These are phyloP conservation scores for Tipula vernalis DNA, from an alignment of 2,888 invertebrate species.

Conservation along the genomic window DNA sequence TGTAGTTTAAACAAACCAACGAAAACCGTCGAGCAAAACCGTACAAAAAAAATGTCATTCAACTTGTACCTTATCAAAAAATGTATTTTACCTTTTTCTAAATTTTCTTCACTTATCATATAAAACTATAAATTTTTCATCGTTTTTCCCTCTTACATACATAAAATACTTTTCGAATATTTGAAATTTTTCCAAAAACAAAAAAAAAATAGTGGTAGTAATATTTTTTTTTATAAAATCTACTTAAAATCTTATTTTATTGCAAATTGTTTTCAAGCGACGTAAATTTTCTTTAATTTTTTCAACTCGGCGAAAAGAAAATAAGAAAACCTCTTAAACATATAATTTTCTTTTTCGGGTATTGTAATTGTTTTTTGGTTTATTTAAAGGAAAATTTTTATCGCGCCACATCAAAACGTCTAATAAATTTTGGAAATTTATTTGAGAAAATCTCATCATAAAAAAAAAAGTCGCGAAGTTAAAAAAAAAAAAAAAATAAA, in stretches of 20 bases:
- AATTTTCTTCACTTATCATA: neutral
- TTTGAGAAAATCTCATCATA: neutral
- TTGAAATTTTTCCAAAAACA: neutral
- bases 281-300: slow-evolving; percentile 13
- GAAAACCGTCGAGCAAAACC: neutral
- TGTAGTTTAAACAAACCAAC: no score
- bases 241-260: slow-evolving; percentile 17
- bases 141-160: neutral
- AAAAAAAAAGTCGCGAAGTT: neutral
- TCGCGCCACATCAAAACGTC: neutral
- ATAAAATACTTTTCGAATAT: neutral
- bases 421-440: slow-evolving; percentile 5
- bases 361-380: neutral
- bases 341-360: neutral
- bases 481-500: neutral
- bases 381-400: neutral
- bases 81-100: neutral
- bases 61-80: neutral
- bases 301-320: neutral
- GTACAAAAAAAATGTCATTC: neutral
- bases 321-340: neutral
- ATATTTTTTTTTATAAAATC: neutral
- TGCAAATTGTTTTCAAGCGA: slow-evolving; percentile 24
- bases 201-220: neutral
- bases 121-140: neutral